phyloP scores from a whole-genome alignment of 1,140 invertebrate species.

The Cheumatopsyche charites region DNA sequence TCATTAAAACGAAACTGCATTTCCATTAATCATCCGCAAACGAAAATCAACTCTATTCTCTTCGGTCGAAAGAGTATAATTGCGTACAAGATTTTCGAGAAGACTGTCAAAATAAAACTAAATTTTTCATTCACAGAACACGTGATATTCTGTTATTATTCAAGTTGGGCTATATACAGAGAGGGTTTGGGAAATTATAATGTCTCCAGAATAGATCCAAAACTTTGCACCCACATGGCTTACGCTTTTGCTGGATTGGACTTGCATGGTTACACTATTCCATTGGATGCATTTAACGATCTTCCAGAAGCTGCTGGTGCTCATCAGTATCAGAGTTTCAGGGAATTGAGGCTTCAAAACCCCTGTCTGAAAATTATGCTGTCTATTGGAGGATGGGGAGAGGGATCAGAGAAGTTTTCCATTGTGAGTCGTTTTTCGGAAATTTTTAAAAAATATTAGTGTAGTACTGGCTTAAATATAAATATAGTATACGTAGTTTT shows the following conservation, averaged over 20 bases:
- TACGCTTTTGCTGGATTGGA: slow-evolving; percentile 85
- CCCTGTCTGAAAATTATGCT: slow-evolving; percentile 70
- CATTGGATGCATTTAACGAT: slow-evolving; percentile 70
- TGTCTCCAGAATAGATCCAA: slow-evolving; percentile 76
- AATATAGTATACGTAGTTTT: too few relatives aligned
- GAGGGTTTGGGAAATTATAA: slow-evolving; percentile 73
- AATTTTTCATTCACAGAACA: slow-evolving; percentile 56
- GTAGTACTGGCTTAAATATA: too few relatives aligned
- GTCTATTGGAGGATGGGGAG: slow-evolving; percentile 79
- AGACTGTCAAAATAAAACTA: too few relatives aligned
- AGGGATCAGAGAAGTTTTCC: slow-evolving; percentile 69
- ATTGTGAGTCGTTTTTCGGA: slow-evolving; percentile 48
- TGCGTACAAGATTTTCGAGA: too few relatives aligned
- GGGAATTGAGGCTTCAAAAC: slow-evolving; percentile 63
- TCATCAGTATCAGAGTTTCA: slow-evolving; percentile 62
- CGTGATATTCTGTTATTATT: slow-evolving; percentile 81
- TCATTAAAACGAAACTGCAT: too few relatives aligned
- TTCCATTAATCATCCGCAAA: too few relatives aligned
- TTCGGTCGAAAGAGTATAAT: too few relatives aligned
- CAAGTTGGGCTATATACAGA: slow-evolving; percentile 87
- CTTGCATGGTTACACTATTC: slow-evolving; percentile 53
- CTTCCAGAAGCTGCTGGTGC: slow-evolving; percentile 50
- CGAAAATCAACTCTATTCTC: too few relatives aligned
- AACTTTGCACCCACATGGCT: slow-evolving; percentile 82
- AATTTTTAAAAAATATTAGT: too few relatives aligned